Percentiles rank a stretch among this genome's conserved stretches.
Conservation (phyloP, 2,113 vertebrate genomes). For the Halichoerus grypus region DNA sequence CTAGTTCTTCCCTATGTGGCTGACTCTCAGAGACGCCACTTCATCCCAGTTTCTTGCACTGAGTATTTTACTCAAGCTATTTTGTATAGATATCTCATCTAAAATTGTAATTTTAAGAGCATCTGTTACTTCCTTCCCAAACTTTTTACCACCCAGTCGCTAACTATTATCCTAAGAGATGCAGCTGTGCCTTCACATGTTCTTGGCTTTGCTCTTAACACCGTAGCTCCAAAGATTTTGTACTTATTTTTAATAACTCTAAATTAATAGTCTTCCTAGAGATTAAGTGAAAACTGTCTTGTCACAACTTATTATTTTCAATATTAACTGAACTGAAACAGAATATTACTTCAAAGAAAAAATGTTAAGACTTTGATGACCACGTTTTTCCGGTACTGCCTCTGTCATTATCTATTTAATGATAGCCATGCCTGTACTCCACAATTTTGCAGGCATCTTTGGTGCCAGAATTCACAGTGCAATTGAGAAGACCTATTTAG, state of each 20-base stretch:
- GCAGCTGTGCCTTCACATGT: neutral
- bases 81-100: slow-evolving; percentile 41
- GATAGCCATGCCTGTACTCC: slow-evolving; percentile 5
- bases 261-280: slow-evolving; percentile 66
- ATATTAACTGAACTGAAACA: slow-evolving; percentile 51
- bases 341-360: slow-evolving; percentile 71
- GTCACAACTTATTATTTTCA: slow-evolving; percentile 71
- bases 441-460: slow-evolving; percentile 24
- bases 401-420: slow-evolving; percentile 56
- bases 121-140: slow-evolving; percentile 51
- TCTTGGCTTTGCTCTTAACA: slow-evolving; percentile 32
- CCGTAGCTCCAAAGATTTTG: slow-evolving; percentile 34
- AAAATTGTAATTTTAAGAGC: slow-evolving; percentile 73
- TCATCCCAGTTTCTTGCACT: neutral
- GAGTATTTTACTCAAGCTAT: neutral
- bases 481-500: slow-evolving; percentile 14
- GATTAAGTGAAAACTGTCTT: slow-evolving; percentile 46
- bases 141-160: slow-evolving; percentile 43
- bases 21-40: neutral
- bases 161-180: slow-evolving; percentile 36
- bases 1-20: neutral
- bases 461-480: slow-evolving; percentile 50
- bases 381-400: slow-evolving; percentile 34
- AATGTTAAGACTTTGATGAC: slow-evolving; percentile 53
- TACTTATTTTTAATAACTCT: slow-evolving; percentile 67